Base-by-base conservation (phyloP, 1,140 invertebrate genomes). In the Brachionus plicatilis region DNA sequence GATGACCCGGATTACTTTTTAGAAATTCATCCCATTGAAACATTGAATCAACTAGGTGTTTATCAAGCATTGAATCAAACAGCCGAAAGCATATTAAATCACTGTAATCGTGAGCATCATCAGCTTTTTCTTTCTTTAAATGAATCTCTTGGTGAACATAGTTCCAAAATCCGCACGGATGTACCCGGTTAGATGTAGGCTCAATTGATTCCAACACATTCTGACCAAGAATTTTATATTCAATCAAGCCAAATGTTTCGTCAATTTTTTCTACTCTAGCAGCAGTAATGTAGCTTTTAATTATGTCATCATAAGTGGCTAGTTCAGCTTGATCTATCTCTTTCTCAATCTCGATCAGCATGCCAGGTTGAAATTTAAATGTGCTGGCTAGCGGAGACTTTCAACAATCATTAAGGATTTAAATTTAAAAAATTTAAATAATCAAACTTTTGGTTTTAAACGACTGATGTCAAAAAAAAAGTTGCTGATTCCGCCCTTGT, bases 161-260 rank as follows among this genome's bases (percentile, higher is more conserved):
- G 29, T 80, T 60, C 76, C 76, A 80, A 80, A 41, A 80, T 24
- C 76, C 76, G 53, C 76, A 80, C 41, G 76, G 76, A 80, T 80
- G 76, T 8, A 80, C 3, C n/a, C 43, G n/a, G 50, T 76, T 50
- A n/a, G 72, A 76, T 20, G 12, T 50, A 20, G 72, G 43, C 43
- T 76, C 72, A 50, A 76, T 27, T n/a, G 43, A 50, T 27, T 50
- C 43, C 12, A 17, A 3, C 24, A 27, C 27, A n/a, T 20, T 50
- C 11, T 37, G 8, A 9, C 72, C 72, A 27, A 50, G 27, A 9
- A 76, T 50, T 50, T 76, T 76, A 76, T 50, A 47, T 27, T 50
- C 24, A 12, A 76, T 27, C 5, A 27, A 12, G 14, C 72, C 72
- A 27, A 6, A n/a, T 14, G 66, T 3, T 29, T 76, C 72, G 3